Evolutionary conservation across 2,113 vertebrate genomes (phyloP), one percentile per base, ranked within the genome.

Genomic region (Cochlearius cochlearius): DNA sequence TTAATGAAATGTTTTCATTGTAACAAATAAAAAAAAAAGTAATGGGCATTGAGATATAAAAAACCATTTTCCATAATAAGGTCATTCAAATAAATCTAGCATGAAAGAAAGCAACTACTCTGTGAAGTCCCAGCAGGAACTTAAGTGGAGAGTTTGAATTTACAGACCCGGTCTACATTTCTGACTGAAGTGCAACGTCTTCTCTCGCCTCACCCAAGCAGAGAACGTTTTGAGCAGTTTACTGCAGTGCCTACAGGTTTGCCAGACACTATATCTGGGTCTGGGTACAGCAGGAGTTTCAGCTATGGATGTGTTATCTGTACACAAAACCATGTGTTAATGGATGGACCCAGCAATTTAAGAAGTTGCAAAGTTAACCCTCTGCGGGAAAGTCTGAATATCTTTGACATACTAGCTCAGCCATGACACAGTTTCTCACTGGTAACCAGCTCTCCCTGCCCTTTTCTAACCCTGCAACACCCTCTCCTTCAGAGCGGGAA

Each of bases 21-120:
- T 80, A 95, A 88, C 71, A 95, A 91, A 90, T 94, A 94, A 84
- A 76, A 68, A 84, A 88, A 58, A 88, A 86, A 60, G 38, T 90
- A 97, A 93, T 92, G 77, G 91, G 53, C 89, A 95, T 36, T 97
- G 89, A 96, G 87, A 95, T 96, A 96, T 94, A 97, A 96, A 97
- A 93, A 67, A 53, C 79, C 58, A 91, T 95, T 96, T 95, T 96
- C 89, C 59, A 36, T 91, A 97, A 97, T 95, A 94, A 96, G 94
- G 92, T 94, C 92, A 96, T 85, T 97, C 85, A 95, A 94, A 92
- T 92, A 96, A 96, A 97, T 96, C 69, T 97, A 95, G 91, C 94
- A 94, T 96, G 90, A 97, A 97, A 93, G 84, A 69, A 96, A 96
- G 78, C 45, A 95, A 92, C 59, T 75, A 82, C 55, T 86, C 87